phyloP scores from a whole-genome alignment of 2,888 invertebrate genomes.

The Pomacea canaliculata region DNA sequence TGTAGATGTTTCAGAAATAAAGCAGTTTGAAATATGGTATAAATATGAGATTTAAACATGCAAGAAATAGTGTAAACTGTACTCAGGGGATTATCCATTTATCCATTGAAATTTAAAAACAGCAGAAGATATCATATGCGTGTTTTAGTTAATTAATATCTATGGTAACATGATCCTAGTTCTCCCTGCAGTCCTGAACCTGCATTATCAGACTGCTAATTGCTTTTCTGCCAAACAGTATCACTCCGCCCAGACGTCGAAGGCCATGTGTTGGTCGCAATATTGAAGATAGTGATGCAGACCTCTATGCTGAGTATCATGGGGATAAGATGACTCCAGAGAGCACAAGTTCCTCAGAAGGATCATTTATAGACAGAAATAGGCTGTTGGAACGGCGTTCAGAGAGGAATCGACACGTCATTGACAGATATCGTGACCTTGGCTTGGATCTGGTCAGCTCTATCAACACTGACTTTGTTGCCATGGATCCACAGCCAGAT shows the following conservation, averaged over 20 bases:
- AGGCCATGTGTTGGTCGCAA: conserved; percentile 59
- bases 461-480: conserved; percentile 61
- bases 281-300: conserved; percentile 64
- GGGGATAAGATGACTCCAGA: conserved; percentile 39
- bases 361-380: conserved; percentile 18
- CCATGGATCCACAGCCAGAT: conserved; percentile 24
- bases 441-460: conserved; percentile 59
- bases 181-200: too few species aligned
- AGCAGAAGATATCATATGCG: too few species aligned
- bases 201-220: too few species aligned
- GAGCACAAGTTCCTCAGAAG: conserved; percentile 35
- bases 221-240: conserved; percentile 35
- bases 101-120: too few species aligned
- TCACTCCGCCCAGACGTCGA: conserved; percentile 51
- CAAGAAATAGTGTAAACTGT: too few species aligned
- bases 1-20: too few species aligned
- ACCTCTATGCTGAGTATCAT: conserved; percentile 63
- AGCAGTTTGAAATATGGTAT: too few species aligned
- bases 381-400: conserved; percentile 9
- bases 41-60: too few species aligned
- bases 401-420: background rate
- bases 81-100: too few species aligned
- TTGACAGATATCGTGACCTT: conserved; percentile 25
- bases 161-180: too few species aligned
- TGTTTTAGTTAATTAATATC: too few species aligned